Percentiles rank a stretch among this genome's conserved stretches.
Evolutionary conservation across 2,797 vertebrate species (phyloP).

Genomic region (Prunella strophiata): DNA sequence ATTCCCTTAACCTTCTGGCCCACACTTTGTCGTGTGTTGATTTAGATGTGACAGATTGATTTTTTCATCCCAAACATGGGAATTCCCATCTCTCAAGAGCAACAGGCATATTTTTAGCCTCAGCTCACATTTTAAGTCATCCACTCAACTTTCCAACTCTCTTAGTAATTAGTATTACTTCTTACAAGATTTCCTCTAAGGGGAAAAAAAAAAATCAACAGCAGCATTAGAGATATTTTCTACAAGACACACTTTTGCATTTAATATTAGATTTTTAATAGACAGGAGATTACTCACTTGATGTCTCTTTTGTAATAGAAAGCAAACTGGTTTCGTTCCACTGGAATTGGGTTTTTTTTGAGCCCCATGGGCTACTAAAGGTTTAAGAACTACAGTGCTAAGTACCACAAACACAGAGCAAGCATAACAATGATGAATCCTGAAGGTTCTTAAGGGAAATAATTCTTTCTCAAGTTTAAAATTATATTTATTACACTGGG

Average conservation of each 20-base stretch:
- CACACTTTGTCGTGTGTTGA: neutral
- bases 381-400: neutral
- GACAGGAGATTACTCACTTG: constrained; percentile 20
- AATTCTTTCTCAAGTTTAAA: neutral
- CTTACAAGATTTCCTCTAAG: neutral
- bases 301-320: neutral
- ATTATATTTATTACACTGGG: constrained; percentile 19
- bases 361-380: neutral
- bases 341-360: constrained; percentile 28
- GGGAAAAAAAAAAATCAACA: constrained; percentile 3
- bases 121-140: neutral
- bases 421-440: neutral
- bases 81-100: neutral
- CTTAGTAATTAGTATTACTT: constrained; percentile 22
- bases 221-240: neutral
- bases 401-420: neutral
- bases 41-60: neutral
- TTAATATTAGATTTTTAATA: constrained; percentile 43
- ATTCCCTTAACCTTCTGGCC: neutral
- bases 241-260: constrained; percentile 10
- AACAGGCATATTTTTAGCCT: neutral
- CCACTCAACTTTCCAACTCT: neutral
- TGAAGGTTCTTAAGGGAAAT: constrained; percentile 35
- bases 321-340: neutral
- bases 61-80: neutral